Conservation (phyloP, 2,888 invertebrate genomes). For the Encarsia formosa region DNA sequence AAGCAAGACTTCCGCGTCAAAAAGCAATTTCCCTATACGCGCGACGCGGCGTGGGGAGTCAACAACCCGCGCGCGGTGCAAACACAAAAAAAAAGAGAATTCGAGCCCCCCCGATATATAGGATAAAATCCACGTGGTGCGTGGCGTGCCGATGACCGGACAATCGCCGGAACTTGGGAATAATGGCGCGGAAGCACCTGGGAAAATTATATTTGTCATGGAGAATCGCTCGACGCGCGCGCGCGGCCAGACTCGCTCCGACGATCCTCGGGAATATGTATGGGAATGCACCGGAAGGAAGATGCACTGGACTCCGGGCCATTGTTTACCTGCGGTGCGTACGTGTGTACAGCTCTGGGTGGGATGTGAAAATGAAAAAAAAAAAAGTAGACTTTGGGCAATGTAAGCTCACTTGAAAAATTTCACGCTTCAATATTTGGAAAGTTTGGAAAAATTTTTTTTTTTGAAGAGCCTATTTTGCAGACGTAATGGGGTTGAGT, state of each 20-base stretch:
- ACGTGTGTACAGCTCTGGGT: neutral
- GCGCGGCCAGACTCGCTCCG: conserved; percentile 37
- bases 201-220: conserved; percentile 48
- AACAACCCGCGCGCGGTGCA: neutral
- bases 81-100: neutral
- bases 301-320: conserved; percentile 23
- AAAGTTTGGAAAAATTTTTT: conserved; percentile 1
- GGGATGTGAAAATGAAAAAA: conserved; percentile 8
- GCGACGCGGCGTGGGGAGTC: neutral
- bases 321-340: conserved; percentile 3
- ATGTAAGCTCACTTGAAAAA: conserved; percentile 26
- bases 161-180: conserved; percentile 44
- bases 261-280: conserved; percentile 13
- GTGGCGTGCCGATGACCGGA: conserved; percentile 22
- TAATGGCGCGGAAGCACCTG: conserved; percentile 46
- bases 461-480: conserved; percentile 10
- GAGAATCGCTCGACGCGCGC: conserved; percentile 32
- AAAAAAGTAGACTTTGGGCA: neutral
- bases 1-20: neutral
- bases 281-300: conserved; percentile 40
- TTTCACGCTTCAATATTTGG: conserved; percentile 23
- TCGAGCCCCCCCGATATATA: neutral
- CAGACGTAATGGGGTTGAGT: neutral
- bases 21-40: neutral
- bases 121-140: neutral